Evolutionary conservation across 2,797 vertebrate species (phyloP).

Genomic region (Gymnodraco acuticeps): DNA sequence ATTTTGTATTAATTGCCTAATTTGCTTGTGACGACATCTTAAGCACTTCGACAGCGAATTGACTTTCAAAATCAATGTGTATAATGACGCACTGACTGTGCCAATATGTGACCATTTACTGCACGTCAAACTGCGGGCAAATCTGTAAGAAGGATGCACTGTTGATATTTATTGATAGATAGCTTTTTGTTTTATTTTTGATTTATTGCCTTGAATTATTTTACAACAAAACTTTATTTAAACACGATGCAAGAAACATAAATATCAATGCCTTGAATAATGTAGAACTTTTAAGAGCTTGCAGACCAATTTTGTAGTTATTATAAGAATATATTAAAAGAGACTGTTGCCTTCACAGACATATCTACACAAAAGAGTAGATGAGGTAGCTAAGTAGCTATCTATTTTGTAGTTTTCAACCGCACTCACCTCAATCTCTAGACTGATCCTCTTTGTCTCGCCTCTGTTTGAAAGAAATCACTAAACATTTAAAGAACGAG

Average conservation of each 20-base stretch:
- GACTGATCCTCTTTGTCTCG: conserved; percentile 11
- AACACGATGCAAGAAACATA: neutral
- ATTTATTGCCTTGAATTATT: neutral
- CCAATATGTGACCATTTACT: conserved; percentile 11
- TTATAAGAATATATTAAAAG: neutral
- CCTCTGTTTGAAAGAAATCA: conserved; percentile 28
- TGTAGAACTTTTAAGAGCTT: neutral
- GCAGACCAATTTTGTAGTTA: neutral
- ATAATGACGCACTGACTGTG: neutral
- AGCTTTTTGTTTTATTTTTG: neutral
- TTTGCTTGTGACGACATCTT: conserved; percentile 36
- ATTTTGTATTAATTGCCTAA: conserved; percentile 22
- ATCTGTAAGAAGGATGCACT: neutral
- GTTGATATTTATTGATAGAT: neutral
- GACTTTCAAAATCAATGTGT: conserved; percentile 22
- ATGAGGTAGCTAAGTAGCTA: neutral
- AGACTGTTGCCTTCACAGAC: neutral
- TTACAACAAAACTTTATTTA: neutral
- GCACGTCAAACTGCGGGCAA: neutral
- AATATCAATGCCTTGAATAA: neutral
- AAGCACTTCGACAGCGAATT: conserved; percentile 8
- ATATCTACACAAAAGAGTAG: neutral
- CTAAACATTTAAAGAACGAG: conserved; percentile 32
- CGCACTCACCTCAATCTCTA: neutral
- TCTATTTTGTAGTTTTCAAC: conserved; percentile 3